phyloP scores from a whole-genome alignment of 2,888 invertebrate species.

The Xestoiulus laeticollis region DNA sequence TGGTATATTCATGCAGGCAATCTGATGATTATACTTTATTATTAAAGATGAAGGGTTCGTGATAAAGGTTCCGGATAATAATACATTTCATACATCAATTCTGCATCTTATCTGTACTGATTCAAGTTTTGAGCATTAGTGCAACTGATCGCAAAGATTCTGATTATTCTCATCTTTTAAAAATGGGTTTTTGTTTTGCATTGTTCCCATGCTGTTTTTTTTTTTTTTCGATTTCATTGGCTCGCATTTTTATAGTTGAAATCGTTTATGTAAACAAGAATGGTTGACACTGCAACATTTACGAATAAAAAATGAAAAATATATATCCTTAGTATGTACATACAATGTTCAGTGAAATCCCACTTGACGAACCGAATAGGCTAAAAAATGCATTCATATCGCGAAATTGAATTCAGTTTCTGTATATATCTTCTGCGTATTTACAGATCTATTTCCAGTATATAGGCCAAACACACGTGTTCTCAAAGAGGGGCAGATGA shows the following conservation, averaged over 20 bases:
- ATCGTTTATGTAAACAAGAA: not conserved
- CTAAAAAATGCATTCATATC: not conserved
- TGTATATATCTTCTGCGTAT: slow-evolving; percentile 24
- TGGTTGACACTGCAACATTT: slow-evolving; percentile 13
- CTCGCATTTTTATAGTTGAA: not conserved
- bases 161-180: not conserved
- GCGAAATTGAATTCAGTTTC: not conserved
- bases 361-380: not conserved
- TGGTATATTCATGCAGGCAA: no score
- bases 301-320: not conserved
- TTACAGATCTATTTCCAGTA: not conserved
- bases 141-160: not conserved
- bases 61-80: no score
- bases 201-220: not conserved
- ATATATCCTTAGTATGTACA: not conserved
- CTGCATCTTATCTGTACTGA: no score
- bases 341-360: not conserved
- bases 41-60: no score
- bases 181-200: not conserved
- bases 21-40: no score
- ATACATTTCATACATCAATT: no score
- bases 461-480: not conserved
- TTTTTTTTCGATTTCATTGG: not conserved
- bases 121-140: no score
- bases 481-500: not conserved